phyloP scores from a whole-genome alignment of 2,113 vertebrate genomes.

The Microtus montanus region DNA sequence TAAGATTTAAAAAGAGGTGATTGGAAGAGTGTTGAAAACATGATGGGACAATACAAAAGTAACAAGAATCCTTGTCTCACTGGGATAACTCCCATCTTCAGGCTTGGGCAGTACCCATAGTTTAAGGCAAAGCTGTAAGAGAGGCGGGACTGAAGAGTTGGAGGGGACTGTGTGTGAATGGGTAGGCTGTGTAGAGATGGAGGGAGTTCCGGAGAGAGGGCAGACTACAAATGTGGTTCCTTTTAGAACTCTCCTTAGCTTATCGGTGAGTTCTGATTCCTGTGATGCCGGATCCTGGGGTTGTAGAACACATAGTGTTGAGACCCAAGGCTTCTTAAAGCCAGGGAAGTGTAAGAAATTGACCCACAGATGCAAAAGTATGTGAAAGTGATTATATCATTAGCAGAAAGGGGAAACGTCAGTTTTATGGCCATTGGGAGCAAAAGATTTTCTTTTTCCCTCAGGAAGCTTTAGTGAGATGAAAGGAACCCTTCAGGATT shows the following conservation, averaged over 20 bases:
- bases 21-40: neutral
- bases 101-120: neutral
- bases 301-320: neutral
- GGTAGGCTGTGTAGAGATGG: neutral
- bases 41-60: neutral
- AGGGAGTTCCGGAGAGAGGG: neutral
- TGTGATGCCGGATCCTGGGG: accelerated
- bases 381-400: neutral
- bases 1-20: neutral
- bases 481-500: neutral
- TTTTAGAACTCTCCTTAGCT: neutral
- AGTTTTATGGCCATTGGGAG: neutral
- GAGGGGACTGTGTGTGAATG: neutral
- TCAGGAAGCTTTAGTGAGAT: neutral
- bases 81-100: neutral
- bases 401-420: neutral
- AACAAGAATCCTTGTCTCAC: neutral
- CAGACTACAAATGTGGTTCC: neutral
- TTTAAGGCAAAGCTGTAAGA: neutral
- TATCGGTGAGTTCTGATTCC: neutral
- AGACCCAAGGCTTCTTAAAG: neutral
- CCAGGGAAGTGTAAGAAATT: neutral
- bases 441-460: neutral
- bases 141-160: neutral
- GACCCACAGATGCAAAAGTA: neutral